These are phyloP conservation scores for Diceros bicornis DNA, from an alignment of 2,797 vertebrate genomes.

Conservation along the genomic window DNA sequence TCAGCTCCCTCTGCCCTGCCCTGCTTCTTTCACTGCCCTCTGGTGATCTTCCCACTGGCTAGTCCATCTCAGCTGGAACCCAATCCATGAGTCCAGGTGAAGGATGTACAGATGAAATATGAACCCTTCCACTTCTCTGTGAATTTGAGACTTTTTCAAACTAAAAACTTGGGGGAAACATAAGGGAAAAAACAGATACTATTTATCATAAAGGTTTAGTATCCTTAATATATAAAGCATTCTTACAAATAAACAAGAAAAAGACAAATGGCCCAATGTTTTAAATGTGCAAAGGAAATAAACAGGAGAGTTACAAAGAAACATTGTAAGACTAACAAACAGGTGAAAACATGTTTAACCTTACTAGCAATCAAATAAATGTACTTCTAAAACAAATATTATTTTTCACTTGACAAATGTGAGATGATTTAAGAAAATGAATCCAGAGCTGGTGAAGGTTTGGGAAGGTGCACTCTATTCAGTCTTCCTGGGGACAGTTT, in stretches of 20 bases:
- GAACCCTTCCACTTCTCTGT: not conserved
- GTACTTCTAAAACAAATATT: not conserved
- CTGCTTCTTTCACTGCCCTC: not conserved
- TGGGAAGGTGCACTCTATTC: not conserved
- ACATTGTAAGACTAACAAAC: not conserved
- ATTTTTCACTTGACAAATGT: not conserved
- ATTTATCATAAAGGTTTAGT: not conserved
- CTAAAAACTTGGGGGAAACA: not conserved
- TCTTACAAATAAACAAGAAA: not conserved
- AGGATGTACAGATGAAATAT: fast-evolving
- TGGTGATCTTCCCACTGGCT: not conserved
- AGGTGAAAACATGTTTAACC: not conserved
- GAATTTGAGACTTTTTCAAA: not conserved
- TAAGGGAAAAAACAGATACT: not conserved
- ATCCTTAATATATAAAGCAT: not conserved
- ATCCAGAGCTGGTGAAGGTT: not conserved
- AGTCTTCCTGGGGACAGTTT: not conserved
- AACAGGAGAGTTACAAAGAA: not conserved
- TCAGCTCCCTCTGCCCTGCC: too few relatives aligned
- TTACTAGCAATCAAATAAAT: not conserved
- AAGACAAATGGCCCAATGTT: not conserved
- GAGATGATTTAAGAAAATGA: not conserved
- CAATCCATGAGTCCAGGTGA: too few relatives aligned
- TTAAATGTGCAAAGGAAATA: not conserved
- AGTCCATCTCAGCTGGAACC: not conserved